Percentiles rank a stretch among this genome's conserved stretches.
phyloP scores from a whole-genome alignment of 2,888 invertebrate genomes.

The Hirtodrosophila trivittata region DNA sequence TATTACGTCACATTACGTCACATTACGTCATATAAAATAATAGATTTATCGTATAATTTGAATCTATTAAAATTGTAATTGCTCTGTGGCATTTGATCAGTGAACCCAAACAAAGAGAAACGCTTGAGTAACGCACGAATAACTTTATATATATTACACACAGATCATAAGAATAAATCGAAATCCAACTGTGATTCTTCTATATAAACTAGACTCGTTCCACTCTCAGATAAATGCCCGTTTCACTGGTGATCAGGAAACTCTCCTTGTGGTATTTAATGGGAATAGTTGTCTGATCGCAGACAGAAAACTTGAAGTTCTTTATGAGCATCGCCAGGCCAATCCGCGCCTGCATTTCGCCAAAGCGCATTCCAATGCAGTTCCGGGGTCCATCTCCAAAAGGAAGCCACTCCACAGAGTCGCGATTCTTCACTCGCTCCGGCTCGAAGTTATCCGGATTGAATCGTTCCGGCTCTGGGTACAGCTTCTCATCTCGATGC shows the following conservation, averaged over 20 bases:
- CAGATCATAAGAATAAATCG: background rate
- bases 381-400: slow-evolving; percentile 82
- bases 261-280: slow-evolving; percentile 45
- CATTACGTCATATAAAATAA: too few relatives aligned
- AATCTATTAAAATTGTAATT: background rate
- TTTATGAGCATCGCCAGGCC: slow-evolving; percentile 73
- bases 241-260: slow-evolving; percentile 57
- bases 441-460: slow-evolving; percentile 86
- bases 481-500: slow-evolving; percentile 86
- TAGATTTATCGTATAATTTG: too few relatives aligned
- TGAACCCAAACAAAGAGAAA: background rate
- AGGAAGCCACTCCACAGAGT: slow-evolving; percentile 79
- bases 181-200: too few relatives aligned
- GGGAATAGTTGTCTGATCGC: slow-evolving; percentile 72
- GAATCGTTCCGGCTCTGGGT: slow-evolving; percentile 86
- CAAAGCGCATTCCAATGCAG: slow-evolving; percentile 82
- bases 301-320: slow-evolving; percentile 72
- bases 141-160: background rate
- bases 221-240: slow-evolving; percentile 63
- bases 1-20: too few relatives aligned
- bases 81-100: background rate
- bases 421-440: slow-evolving; percentile 85
- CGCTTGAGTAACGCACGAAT: background rate
- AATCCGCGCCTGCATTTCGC: slow-evolving; percentile 78
- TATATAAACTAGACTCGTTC: slow-evolving; percentile 12